These are phyloP conservation scores for Camptogramma bilineatum DNA, from an alignment of 2,888 invertebrate genomes.

Conservation along the genomic window DNA sequence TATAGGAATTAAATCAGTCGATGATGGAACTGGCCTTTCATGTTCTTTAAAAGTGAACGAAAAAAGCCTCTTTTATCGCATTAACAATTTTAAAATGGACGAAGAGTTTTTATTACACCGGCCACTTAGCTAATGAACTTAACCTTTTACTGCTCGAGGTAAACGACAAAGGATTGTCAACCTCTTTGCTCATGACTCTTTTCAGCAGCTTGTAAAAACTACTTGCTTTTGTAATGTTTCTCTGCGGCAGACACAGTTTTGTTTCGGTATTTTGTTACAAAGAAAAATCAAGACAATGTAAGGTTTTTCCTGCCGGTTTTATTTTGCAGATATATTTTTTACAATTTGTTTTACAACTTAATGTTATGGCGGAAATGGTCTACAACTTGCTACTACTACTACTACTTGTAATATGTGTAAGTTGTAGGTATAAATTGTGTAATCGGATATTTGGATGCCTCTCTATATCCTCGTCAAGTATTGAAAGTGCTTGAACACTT, in stretches of 20 bases:
- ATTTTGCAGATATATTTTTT: neutral
- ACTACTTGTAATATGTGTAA: neutral
- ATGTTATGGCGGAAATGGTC: neutral
- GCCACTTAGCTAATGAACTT: slow-evolving; percentile 43
- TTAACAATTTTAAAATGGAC: slow-evolving; percentile 38
- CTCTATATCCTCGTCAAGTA: no score
- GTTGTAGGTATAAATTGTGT: no score
- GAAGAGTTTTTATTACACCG: slow-evolving; percentile 28
- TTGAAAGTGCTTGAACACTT: no score
- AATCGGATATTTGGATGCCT: no score
- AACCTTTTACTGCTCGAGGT: slow-evolving; percentile 35
- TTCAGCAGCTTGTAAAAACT: slow-evolving; percentile 10
- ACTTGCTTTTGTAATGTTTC: slow-evolving; percentile 13
- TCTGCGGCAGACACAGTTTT: neutral
- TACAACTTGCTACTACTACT: neutral
- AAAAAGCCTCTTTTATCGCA: slow-evolving; percentile 8
- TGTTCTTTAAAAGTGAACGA: neutral
- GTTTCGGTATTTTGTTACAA: slow-evolving; percentile 1
- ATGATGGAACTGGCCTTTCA: neutral
- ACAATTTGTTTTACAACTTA: neutral
- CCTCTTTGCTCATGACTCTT: slow-evolving; percentile 13
- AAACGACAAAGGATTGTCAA: slow-evolving; percentile 28
- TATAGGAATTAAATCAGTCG: neutral
- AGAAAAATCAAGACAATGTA: neutral
- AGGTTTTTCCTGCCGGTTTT: neutral